A percentile compares a stretch with the other conserved stretches of the same genome.
Evolutionary conservation across 2,888 invertebrate genomes (phyloP).

Genomic region (Zele albiditarsus): DNA sequence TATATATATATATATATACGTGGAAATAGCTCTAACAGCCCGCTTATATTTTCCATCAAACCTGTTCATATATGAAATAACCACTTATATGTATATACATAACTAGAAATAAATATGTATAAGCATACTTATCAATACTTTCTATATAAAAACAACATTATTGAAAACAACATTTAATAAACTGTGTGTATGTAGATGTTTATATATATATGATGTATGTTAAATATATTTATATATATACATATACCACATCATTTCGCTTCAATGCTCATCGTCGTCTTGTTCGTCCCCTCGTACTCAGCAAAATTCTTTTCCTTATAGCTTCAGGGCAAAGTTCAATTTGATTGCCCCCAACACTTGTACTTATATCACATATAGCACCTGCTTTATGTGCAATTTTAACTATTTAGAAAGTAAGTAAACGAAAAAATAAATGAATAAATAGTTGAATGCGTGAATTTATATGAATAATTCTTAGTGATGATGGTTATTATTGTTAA

Average conservation of each 20-base stretch:
- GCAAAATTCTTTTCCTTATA: conserved; percentile 47
- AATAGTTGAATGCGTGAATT: no score
- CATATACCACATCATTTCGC: conserved; percentile 19
- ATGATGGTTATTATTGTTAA: no score
- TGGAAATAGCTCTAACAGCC: conserved; percentile 23
- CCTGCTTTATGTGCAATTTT: conserved; percentile 42
- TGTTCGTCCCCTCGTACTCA: conserved; percentile 43
- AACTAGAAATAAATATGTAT: background rate
- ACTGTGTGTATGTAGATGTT: background rate
- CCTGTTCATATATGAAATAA: conserved; percentile 52
- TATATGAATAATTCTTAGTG: no score
- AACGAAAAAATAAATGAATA: background rate
- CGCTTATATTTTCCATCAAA: conserved; percentile 59
- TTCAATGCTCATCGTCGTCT: conserved; percentile 22
- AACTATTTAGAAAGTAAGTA: background rate
- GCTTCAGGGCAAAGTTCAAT: conserved; percentile 56
- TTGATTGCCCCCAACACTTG: conserved; percentile 21
- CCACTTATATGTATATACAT: conserved; percentile 1
- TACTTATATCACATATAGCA: conserved; percentile 44
- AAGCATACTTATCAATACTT: background rate
- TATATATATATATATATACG: conserved; percentile 43
- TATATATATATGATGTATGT: background rate
- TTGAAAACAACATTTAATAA: background rate
- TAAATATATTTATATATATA: background rate
- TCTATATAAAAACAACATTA: conserved; percentile 22